Evolutionary conservation across 2,113 vertebrate species (phyloP), one percentile per base, ranked within the genome.

Genomic region (Speoplatyrhinus poulsoni): DNA sequence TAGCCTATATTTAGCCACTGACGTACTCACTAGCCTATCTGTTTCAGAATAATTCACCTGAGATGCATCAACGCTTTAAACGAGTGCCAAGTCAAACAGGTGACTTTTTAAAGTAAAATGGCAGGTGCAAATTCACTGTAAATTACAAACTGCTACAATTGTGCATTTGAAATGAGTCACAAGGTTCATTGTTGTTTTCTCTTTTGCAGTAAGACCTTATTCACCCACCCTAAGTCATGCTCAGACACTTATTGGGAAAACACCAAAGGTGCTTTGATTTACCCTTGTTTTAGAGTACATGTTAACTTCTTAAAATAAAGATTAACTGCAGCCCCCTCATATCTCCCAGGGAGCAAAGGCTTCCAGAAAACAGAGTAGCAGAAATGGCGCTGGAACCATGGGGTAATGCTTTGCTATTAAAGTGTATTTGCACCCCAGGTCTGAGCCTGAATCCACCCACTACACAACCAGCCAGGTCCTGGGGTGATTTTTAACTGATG

Each of bases 1-100:
- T 32, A 12, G 9, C 26, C 26, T 26, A 26, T 26, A 26, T 26
- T 26, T 26, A 26, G 26, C 3, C 26, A 26, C 26, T 26, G 2
- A 26, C 9, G 26, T 58, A 12, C 36, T 32, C 19, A 12, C 12
- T 8, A 4, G 0, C 0, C 6, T 54, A 10, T 8, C 1, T 65
- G 66, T 68, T 81, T 0, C 72, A 92, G 91, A 85, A 49, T 4
- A 87, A 84, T 55, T 85, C 64, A 13, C 76, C 75, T 3, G 83
- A 85, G 69, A 77, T 91, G n/a, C 56, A 70, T 12, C 73, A 73
- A n/a, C 75, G 88, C 0, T 75, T 89, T 1, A 85, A 60, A 52
- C 79, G 85, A 65, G 65, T 63, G 0, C 67, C 68, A 26, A 86
- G 83, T 50, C 89, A 78, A 83, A 89, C 1, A 89, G 73, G 91